Evolutionary conservation across 2,797 vertebrate genomes (phyloP).

Genomic region (Rhincodon typus): DNA sequence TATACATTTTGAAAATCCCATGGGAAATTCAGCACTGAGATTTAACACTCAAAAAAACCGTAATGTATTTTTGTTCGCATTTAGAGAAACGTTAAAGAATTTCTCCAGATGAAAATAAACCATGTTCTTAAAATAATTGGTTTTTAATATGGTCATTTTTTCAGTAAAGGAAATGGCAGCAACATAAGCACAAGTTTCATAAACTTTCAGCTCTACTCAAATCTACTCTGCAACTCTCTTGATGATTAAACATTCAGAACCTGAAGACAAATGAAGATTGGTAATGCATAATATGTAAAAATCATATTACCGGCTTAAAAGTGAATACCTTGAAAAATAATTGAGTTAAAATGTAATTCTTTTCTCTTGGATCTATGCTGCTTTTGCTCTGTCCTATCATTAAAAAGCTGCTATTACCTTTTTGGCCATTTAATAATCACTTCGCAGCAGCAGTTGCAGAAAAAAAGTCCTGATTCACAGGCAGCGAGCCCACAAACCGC

Average conservation of each 20-base stretch:
- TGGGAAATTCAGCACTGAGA: not conserved
- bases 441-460: not conserved
- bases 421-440: not conserved
- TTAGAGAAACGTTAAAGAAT: not conserved
- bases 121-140: not conserved
- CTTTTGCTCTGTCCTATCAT: not conserved
- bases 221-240: not conserved
- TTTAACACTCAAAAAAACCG: not conserved
- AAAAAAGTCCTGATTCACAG: not conserved
- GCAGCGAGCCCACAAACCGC: not conserved
- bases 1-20: not conserved
- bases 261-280: too few species aligned
- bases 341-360: not conserved
- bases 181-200: not conserved
- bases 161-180: not conserved
- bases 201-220: not conserved
- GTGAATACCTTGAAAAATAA: not conserved
- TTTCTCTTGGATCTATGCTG: not conserved
- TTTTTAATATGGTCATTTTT: not conserved
- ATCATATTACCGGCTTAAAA: not conserved
- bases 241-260: not conserved
- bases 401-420: not conserved
- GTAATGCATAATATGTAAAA: not conserved
- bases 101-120: constrained; percentile 10
- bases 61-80: not conserved